Conservation (phyloP, 1,140 invertebrate genomes). For the Drosophila bipectinata region DNA sequence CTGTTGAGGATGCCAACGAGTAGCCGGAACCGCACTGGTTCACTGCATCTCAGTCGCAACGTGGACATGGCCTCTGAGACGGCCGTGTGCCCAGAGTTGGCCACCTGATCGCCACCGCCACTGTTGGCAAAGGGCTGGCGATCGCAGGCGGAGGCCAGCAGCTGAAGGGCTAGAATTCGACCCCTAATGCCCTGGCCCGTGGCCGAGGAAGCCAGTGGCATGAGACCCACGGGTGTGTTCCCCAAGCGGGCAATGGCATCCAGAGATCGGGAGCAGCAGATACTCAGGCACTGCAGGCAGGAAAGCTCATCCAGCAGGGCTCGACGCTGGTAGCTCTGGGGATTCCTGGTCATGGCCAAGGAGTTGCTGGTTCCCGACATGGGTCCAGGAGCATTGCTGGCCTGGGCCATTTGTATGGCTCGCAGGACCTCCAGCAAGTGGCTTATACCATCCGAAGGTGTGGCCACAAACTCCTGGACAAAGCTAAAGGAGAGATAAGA, state of each 20-base stretch:
- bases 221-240: conserved; percentile 91
- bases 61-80: conserved; percentile 96
- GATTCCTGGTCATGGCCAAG: conserved; percentile 84
- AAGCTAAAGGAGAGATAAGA: conserved; percentile 86
- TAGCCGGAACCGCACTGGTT: conserved; percentile 95
- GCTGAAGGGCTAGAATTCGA: conserved; percentile 85
- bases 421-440: conserved; percentile 92
- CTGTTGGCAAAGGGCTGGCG: conserved; percentile 85
- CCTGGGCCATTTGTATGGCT: conserved; percentile 91
- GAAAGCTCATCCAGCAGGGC: conserved; percentile 94
- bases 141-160: conserved; percentile 91
- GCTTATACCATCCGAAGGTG: conserved; percentile 92
- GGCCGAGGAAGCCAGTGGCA: conserved; percentile 92
- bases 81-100: conserved; percentile 88
- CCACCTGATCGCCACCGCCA: conserved; percentile 72
- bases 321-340: conserved; percentile 87
- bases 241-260: conserved; percentile 90
- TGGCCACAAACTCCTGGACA: conserved; percentile 94
- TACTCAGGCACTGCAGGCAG: conserved; percentile 93
- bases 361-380: conserved; percentile 83
- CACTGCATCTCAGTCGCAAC: conserved; percentile 93
- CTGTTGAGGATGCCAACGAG: conserved; percentile 94
- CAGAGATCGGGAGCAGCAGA: conserved; percentile 90
- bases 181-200: conserved; percentile 82
- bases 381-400: conserved; percentile 63